These are phyloP conservation scores for Periophthalmus modestus DNA, from an alignment of 2,113 vertebrate genomes.

Conservation along the genomic window DNA sequence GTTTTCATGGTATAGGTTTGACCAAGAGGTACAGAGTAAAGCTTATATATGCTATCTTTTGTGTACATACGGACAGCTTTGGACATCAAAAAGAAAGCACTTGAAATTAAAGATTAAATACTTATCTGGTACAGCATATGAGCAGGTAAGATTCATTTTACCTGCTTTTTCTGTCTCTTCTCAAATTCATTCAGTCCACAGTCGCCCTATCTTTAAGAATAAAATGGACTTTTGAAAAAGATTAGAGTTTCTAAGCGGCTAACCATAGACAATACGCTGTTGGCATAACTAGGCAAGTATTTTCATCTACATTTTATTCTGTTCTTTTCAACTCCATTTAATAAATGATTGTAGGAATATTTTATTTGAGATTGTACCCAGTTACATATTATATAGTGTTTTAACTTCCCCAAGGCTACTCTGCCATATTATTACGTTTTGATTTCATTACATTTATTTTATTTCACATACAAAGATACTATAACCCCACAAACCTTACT, in stretches of 20 bases:
- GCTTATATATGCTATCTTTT: not conserved
- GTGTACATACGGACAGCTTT: not conserved
- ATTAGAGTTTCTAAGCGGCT: not conserved
- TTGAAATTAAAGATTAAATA: not conserved
- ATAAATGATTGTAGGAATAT: too few species aligned
- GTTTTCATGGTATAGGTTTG: conserved; percentile 2
- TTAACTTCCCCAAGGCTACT: not conserved
- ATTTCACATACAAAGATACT: too few species aligned
- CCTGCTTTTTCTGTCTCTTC: not conserved
- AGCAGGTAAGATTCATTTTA: not conserved
- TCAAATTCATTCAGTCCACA: not conserved
- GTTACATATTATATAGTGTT: not conserved
- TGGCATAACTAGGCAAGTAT: too few species aligned
- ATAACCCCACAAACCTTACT: too few species aligned
- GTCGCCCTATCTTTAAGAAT: not conserved
- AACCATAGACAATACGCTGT: too few species aligned
- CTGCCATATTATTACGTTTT: too few species aligned
- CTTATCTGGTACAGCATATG: not conserved
- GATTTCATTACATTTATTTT: too few species aligned
- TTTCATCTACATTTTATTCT: too few species aligned
- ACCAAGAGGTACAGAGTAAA: not conserved
- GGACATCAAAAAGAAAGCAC: not conserved
- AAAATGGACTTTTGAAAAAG: not conserved
- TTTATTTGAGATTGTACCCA: not conserved
- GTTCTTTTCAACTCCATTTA: too few species aligned